A percentile compares a stretch with the other conserved stretches of the same genome.
Conservation (phyloP, 1,140 invertebrate genomes). For the Cotesia typhae region DNA sequence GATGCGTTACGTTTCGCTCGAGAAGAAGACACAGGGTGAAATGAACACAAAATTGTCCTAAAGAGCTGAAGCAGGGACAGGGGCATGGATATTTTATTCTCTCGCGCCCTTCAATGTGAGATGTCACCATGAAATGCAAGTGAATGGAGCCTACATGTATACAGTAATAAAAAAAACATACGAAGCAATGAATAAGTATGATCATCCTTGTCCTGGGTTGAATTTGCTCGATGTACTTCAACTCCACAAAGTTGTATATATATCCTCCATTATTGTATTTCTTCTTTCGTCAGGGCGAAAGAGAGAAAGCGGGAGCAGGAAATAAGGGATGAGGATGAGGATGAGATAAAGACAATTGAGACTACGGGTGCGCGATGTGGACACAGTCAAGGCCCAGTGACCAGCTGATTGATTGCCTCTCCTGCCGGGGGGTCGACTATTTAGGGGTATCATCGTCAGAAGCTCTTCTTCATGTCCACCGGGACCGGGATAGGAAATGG, state of each 20-base stretch:
- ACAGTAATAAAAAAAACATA: slow-evolving; percentile 23
- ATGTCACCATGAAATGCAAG: slow-evolving; percentile 12
- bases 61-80: too few species aligned
- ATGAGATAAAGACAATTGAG: slow-evolving; percentile 17
- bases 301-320: slow-evolving; percentile 30
- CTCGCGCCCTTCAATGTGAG: slow-evolving; percentile 20
- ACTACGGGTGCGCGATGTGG: slow-evolving; percentile 61
- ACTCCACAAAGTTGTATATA: neutral
- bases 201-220: slow-evolving; percentile 1
- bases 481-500: slow-evolving; percentile 2
- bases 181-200: slow-evolving; percentile 23
- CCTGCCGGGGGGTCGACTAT: slow-evolving; percentile 56
- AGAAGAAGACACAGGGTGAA: slow-evolving; percentile 10
- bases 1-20: slow-evolving; percentile 20
- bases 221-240: slow-evolving; percentile 15
- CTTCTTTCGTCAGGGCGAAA: neutral
- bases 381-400: slow-evolving; percentile 65
- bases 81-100: slow-evolving; percentile 34
- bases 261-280: too few species aligned
- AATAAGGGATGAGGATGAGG: slow-evolving; percentile 39
- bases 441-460: slow-evolving; percentile 61
- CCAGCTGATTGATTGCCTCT: slow-evolving; percentile 65
- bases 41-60: neutral
- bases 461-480: slow-evolving; percentile 26
- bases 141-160: neutral